Evolutionary conservation across 2,888 invertebrate genomes (phyloP).

Genomic region (Andricus quercusramuli): DNA sequence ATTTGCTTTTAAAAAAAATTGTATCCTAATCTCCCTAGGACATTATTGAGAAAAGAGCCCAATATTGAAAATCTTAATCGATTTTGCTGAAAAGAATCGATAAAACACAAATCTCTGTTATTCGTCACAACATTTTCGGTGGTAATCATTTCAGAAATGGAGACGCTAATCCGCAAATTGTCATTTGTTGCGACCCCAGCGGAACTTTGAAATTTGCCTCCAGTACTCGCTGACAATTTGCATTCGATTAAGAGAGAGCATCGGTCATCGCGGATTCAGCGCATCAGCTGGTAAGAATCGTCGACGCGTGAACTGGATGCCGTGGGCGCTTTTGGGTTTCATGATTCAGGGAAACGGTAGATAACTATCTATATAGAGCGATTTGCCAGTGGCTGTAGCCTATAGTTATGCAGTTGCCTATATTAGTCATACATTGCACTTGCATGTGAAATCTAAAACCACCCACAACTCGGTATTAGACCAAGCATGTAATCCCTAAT

Average conservation of each 20-base stretch:
- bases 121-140: neutral
- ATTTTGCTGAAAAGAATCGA: neutral
- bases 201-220: conserved; percentile 27
- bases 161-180: neutral
- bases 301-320: conserved; percentile 57
- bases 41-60: too few relatives aligned
- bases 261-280: conserved; percentile 64
- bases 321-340: conserved; percentile 60
- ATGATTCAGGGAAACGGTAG: conserved; percentile 59
- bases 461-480: conserved; percentile 54
- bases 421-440: conserved; percentile 43
- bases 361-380: conserved; percentile 42
- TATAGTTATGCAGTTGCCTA: conserved; percentile 27
- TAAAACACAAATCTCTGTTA: neutral
- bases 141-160: too few relatives aligned
- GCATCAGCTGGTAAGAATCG: conserved; percentile 61
- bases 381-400: conserved; percentile 42
- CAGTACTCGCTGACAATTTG: conserved; percentile 48
- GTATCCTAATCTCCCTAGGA: too few relatives aligned
- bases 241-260: conserved; percentile 59
- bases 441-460: conserved; percentile 52
- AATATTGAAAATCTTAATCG: neutral
- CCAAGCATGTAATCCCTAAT: conserved; percentile 64
- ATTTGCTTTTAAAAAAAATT: too few relatives aligned
- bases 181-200: conserved; percentile 7